A percentile compares a stretch with the other conserved stretches of the same genome.
These are phyloP conservation scores for Saccopteryx bilineata DNA, from an alignment of 2,113 vertebrate genomes.

Conservation along the genomic window DNA sequence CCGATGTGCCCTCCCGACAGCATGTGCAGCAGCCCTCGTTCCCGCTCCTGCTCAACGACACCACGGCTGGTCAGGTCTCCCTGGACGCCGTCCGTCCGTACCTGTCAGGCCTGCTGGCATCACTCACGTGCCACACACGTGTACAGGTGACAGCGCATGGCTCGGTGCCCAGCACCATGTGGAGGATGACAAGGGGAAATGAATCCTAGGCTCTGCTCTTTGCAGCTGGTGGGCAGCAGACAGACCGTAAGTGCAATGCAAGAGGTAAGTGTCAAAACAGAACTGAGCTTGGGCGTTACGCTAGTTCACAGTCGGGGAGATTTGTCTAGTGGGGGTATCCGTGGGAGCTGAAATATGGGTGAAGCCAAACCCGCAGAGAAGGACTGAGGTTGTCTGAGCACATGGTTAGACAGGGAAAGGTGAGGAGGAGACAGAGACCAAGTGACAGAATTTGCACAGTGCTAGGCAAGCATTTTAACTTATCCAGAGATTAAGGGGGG, in stretches of 20 bases:
- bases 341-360: fast-evolving
- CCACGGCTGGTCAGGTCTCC: fast-evolving
- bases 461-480: not conserved
- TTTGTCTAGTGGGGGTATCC: fast-evolving
- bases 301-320: not conserved
- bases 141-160: too few species aligned
- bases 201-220: not conserved
- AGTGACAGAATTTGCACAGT: fast-evolving
- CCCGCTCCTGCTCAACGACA: not conserved
- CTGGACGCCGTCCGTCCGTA: fast-evolving
- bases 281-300: not conserved
- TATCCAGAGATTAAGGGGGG: not conserved
- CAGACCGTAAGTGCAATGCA: fast-evolving
- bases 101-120: not conserved
- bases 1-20: fast-evolving
- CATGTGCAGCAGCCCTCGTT: fast-evolving
- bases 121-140: not conserved
- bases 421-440: not conserved
- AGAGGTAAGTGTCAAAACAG: not conserved
- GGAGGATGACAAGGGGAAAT: fast-evolving
- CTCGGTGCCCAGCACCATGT: fast-evolving
- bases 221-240: not conserved
- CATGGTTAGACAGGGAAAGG: fast-evolving
- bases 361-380: not conserved
- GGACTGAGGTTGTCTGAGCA: too few species aligned